Evolutionary conservation across 2,888 invertebrate genomes (phyloP), one percentile per base, ranked within the genome.

Genomic region (Stenodera caucasica): DNA sequence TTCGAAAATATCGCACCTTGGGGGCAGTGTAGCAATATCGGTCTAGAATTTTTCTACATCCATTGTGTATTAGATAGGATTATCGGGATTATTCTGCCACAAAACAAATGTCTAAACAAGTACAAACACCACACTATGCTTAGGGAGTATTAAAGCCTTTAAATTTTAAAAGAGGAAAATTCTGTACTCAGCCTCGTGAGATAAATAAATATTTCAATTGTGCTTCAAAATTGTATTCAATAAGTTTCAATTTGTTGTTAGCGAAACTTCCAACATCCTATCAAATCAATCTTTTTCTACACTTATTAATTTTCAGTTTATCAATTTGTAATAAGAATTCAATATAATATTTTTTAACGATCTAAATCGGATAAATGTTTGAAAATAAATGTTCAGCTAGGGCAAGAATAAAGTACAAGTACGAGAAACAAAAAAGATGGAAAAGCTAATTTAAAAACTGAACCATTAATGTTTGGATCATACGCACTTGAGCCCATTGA

Each of bases 81-180:
- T 66, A 66, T 40, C 35, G 33, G 61, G 66, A 63, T 66, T 66
- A 66, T 58, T 26, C 59, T 58, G 51, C 66, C 66, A 53, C 66
- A 66, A 57, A 64, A 63, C 63, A 63, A 62, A 63, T 53, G 57
- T 56, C 49, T 49, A 49, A 61, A 53, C 61, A 61, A 61, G 45
- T 49, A 37, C 61, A 61, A 58, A 54, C 55, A 30, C 45, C 40
- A 45, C 51, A 18, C 15, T 33, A 14, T 30, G 11, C 14, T 51
- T 51, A 21, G 45, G 45, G 33, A 18, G 51, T 32, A 29, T 51
- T 32, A 6, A 23, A 18, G 15, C 2, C 14, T 12, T 18, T 26
- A 15, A n/a, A 14, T 9, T 21, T 11, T 18, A 12, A 12, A 45
- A 45, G 3, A 9, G 21, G 11, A 18, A 45, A 11, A 21, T 21